Base-by-base conservation (phyloP, 1,140 invertebrate species). In the Reticulitermes speratus region DNA sequence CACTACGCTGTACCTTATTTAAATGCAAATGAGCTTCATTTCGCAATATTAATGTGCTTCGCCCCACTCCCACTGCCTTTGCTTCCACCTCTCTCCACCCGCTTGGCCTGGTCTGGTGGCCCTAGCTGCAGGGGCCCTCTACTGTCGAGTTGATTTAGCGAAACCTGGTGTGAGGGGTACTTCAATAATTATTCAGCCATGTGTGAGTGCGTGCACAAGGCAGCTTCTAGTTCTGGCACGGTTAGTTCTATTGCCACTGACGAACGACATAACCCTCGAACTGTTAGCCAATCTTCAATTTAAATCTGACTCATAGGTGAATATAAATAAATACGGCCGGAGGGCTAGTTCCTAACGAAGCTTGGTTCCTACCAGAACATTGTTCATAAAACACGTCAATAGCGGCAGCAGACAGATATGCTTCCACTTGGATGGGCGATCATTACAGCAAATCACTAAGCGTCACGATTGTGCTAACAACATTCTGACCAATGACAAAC, bases 1-100 rank as follows among this genome's bases (percentile, higher is more conserved):
- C 65, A 75, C 65, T 75, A 75, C 65, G 65, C 84, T 84, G 48
- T 84, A 94, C 94, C 95, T 95, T 95, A 95, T 95, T 95, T 95
- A 95, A 95, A 95, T 95, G 95, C 93, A 95, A 95, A 95, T 95
- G 95, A 95, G 95, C 94, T 95, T 95, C 94, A 95, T 95, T 95
- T 95, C 94, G 93, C 94, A 94, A 95, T 95, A 95, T 95, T 95
- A 95, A 95, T 95, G 94, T 95, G 94, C 93, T 38, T 65, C 84
- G 5, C 38, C 59, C 44, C 8, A 38, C 38, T 7, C 21, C 30
- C 84, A 90, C 92, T 91, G 90, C 38, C 86, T 45, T 30, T 55
- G 14, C 84, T 44, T 84, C 48, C 55, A 16, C 84, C 25, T 25
- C 45, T 16, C 59, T 25, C 25, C 82, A 25, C 65, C 65, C n/a